Conservation (phyloP, 2,797 vertebrate genomes). For the Sus cebifrons region DNA sequence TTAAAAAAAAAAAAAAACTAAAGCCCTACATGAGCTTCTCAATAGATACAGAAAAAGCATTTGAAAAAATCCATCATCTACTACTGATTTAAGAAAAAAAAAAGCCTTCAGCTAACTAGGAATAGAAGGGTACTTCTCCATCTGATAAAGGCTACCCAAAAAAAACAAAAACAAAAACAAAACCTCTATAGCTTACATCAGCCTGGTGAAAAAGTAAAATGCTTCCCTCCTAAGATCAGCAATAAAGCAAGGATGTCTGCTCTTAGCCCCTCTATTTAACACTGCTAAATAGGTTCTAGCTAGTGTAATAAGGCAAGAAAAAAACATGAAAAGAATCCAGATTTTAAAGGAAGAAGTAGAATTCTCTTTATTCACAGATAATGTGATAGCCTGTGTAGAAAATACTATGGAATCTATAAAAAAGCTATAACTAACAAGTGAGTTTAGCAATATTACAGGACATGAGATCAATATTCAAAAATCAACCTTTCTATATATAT, state of each 20-base stretch:
- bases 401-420: slow-evolving; percentile 19
- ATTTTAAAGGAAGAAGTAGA: slow-evolving; percentile 44
- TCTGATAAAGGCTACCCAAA: neutral
- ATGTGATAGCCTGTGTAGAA: slow-evolving; percentile 19
- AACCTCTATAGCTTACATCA: neutral
- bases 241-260: neutral
- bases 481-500: neutral
- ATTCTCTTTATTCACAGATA: slow-evolving; percentile 19
- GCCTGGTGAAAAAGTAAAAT: neutral
- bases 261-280: slow-evolving; percentile 14
- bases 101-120: slow-evolving; percentile 34
- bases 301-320: slow-evolving; percentile 41
- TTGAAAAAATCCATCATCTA: slow-evolving; percentile 5
- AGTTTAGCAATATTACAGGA: slow-evolving; percentile 34
- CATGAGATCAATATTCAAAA: slow-evolving; percentile 42
- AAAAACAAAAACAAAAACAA: neutral
- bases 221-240: slow-evolving; percentile 10
- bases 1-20: slow-evolving; percentile 53
- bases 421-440: slow-evolving; percentile 29
- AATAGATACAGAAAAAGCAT: neutral
- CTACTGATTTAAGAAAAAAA: neutral
- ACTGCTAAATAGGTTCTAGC: slow-evolving; percentile 10
- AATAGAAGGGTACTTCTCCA: slow-evolving; percentile 28
- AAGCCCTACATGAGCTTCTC: slow-evolving; percentile 45
- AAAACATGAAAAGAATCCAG: slow-evolving; percentile 44